A percentile compares a stretch with the other conserved stretches of the same genome.
These are phyloP conservation scores for Aegithalos caudatus DNA, from an alignment of 2,113 vertebrate species.

Conservation along the genomic window DNA sequence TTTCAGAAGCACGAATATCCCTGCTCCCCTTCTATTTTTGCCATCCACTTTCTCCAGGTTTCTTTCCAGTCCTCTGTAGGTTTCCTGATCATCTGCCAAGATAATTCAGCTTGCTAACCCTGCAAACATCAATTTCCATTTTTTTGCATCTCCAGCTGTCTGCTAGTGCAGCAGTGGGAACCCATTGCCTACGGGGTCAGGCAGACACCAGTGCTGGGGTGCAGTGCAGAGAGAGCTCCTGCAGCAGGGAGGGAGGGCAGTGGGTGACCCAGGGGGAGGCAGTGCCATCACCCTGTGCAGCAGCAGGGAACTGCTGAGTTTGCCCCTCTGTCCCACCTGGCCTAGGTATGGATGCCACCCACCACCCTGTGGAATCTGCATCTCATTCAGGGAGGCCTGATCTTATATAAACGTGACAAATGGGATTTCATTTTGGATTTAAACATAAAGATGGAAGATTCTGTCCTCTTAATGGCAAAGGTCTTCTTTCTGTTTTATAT, in stretches of 20 bases:
- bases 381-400: background rate
- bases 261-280: too few species aligned
- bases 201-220: accelerated
- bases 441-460: background rate
- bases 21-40: background rate
- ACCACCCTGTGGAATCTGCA: background rate
- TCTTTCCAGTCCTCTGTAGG: background rate
- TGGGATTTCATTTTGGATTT: background rate
- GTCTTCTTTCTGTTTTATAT: background rate
- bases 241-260: background rate
- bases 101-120: background rate
- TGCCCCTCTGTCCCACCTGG: background rate
- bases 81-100: background rate
- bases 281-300: accelerated
- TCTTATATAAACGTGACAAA: background rate
- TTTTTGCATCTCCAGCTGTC: background rate
- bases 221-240: background rate
- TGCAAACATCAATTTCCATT: background rate
- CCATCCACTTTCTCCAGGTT: background rate
- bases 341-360: too few species aligned
- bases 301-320: background rate
- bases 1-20: background rate
- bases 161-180: background rate
- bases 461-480: background rate
- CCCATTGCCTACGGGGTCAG: accelerated